Percentiles rank a stretch among this genome's conserved stretches.
Conservation (phyloP, 2,797 vertebrate species). For the Heteromormyrus szaboi region DNA sequence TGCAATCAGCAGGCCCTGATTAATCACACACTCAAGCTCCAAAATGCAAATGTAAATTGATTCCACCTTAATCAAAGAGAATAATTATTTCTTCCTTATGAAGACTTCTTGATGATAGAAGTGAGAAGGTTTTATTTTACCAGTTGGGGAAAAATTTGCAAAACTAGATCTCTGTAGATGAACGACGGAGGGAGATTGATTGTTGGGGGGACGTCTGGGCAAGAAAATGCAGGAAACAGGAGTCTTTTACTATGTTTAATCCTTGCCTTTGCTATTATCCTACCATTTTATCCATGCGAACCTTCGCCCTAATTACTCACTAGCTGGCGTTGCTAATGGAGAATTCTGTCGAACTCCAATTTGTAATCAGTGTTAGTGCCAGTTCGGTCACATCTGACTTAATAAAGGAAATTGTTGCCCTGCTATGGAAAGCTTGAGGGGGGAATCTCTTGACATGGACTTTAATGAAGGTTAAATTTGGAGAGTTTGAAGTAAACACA, state of each 20-base stretch:
- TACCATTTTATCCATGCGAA: not conserved
- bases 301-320: not conserved
- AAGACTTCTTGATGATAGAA: constrained; percentile 36
- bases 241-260: not conserved
- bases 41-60: constrained; percentile 43
- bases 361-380: not conserved
- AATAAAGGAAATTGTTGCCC: not conserved
- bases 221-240: not conserved
- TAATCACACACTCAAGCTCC: constrained; percentile 28
- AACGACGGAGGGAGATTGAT: not conserved
- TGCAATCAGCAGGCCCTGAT: constrained; percentile 30
- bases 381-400: not conserved
- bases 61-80: constrained; percentile 43
- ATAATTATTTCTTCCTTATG: constrained; percentile 42
- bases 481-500: constrained; percentile 13
- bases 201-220: not conserved
- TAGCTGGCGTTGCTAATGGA: not conserved
- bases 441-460: not conserved
- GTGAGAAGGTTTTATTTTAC: constrained; percentile 17
- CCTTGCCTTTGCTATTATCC: not conserved
- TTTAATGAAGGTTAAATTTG: not conserved
- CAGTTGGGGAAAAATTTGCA: constrained; percentile 1
- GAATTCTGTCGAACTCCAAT: not conserved
- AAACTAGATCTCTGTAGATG: constrained; percentile 14
- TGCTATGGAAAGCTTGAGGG: not conserved